Evolutionary conservation across 2,888 invertebrate genomes (phyloP), one percentile per base, ranked within the genome.

Genomic region (Chrysodeixis includens): DNA sequence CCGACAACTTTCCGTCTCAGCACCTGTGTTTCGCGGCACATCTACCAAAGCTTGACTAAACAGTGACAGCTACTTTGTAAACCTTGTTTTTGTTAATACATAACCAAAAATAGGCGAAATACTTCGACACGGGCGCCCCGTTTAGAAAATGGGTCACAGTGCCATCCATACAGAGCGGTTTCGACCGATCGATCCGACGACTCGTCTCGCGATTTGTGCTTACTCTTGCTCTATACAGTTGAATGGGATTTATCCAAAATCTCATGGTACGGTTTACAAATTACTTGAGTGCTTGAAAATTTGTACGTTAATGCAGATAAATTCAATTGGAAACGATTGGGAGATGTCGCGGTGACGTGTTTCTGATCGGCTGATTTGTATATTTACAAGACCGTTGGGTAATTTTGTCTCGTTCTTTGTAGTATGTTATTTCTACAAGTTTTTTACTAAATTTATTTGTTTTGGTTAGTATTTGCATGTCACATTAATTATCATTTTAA

Each of bases 71-170:
- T 20, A 59, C 56, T 66, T 26, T 52, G 51, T 62, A 64, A 62
- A 44, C 49, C 49, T 59, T 16, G 58, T 51, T 67, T 70, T 62
- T 65, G 69, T 68, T 65, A 68, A 69, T 62, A 75, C 75, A 65
- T 78, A 68, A 65, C 67, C 66, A 69, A 65, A 81, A 81, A 68
- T 67, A 65, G 61, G 62, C 58, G 51, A 59, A 62, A 79, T 79
- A 75, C 83, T 77, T 77, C 76, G 76, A 69, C 83, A 85, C 83
- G 84, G 84, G 77, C 83, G 88, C 86, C 85, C 89, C 76, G 88
- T 86, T 89, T 89, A 65, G 78, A 83, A 92, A 89, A 87, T 92
- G 83, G 93, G 94, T 93, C 93, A 93, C 88, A 87, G 87, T 89
- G 89, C 84, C 86, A 76, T 83, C 84, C 78, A 82, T 83, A 82